Conservation (phyloP, 2,888 invertebrate species). For the Tribolium freemani region DNA sequence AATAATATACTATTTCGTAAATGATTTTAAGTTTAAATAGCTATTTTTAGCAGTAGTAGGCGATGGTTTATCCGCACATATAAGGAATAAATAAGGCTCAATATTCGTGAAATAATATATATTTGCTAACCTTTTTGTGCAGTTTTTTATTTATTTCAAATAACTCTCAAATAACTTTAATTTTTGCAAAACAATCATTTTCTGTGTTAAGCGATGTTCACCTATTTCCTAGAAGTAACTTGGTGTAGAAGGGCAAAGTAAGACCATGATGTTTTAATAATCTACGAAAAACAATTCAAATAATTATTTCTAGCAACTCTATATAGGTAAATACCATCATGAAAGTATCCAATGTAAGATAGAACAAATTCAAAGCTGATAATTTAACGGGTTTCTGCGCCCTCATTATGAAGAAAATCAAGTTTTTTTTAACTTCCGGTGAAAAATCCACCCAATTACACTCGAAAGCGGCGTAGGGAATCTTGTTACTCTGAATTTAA, state of each 20-base stretch:
- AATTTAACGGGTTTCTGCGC: conserved; percentile 9
- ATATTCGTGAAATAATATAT: too few relatives aligned
- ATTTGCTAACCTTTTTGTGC: too few relatives aligned
- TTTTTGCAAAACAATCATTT: too few relatives aligned
- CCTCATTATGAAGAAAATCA: conserved; percentile 14
- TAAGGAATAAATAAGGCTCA: too few relatives aligned
- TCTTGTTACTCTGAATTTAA: conserved; percentile 2
- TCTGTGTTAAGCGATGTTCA: background rate
- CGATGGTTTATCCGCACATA: too few relatives aligned
- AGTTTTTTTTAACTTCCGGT: conserved; percentile 2
- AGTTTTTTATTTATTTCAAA: too few relatives aligned
- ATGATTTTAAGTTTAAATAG: too few relatives aligned
- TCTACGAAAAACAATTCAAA: conserved; percentile 6
- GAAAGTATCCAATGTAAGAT: conserved; percentile 9
- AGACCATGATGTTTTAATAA: conserved; percentile 13
- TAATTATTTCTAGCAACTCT: background rate
- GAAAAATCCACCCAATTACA: conserved; percentile 6
- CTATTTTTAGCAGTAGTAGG: too few relatives aligned
- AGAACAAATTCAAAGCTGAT: conserved; percentile 20
- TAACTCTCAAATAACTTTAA: too few relatives aligned
- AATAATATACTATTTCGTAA: too few relatives aligned
- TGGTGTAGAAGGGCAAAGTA: conserved; percentile 16
- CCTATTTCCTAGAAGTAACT: background rate
- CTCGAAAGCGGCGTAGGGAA: conserved; percentile 11
- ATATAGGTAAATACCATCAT: background rate